Base-by-base conservation (phyloP, 2,113 vertebrate species). In the Austrofundulus limnaeus region DNA sequence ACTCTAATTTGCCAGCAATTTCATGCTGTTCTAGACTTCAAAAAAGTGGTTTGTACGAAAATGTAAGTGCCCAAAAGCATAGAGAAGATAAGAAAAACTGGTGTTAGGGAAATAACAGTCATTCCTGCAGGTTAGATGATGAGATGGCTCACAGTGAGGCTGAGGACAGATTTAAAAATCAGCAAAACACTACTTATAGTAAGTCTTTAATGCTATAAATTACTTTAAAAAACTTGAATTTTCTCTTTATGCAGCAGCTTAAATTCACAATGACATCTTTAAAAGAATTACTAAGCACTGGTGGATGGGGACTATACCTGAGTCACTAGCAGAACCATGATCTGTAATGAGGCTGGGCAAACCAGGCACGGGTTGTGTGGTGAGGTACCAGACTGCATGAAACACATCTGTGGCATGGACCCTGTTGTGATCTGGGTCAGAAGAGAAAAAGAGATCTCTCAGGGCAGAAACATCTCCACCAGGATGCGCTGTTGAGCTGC, bases 341-440 rank as follows among this genome's bases (percentile, higher is more conserved):
- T 95, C 95, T 9, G 81, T 92, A n/a, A 96, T 82, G 62, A 95
- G 89, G 43, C 92, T 93, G 5, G 94, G 92, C 42, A 98, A 93
- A 51, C 95, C 96, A 1, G 97, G 96, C 54, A 99, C 93, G 57
- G 95, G 88, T 75, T 98, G 97, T 0, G 96, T 98, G 31, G 95
- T 97, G 34, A 99, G 95, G 87, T 95, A 99, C 97, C 97, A 99
- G 53, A 99, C 97, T 0, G 97, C 97, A 11, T 99, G 97, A 0
- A 99, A 92, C n/a, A 99, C 97, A 12, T 99, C 97, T 24, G 97
- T 98, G 73, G 97, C 97, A 1, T 99, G 97, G 67, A 96, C 93
- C 74, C 96, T 92, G 90, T 99, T 99, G 85, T 99, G 97, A 94
- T 99, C 97, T 99, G 91, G 7, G 62, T 9, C 70, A 43, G 41